Base-by-base conservation (phyloP, 2,113 vertebrate genomes). In the Ranitomeya variabilis region DNA sequence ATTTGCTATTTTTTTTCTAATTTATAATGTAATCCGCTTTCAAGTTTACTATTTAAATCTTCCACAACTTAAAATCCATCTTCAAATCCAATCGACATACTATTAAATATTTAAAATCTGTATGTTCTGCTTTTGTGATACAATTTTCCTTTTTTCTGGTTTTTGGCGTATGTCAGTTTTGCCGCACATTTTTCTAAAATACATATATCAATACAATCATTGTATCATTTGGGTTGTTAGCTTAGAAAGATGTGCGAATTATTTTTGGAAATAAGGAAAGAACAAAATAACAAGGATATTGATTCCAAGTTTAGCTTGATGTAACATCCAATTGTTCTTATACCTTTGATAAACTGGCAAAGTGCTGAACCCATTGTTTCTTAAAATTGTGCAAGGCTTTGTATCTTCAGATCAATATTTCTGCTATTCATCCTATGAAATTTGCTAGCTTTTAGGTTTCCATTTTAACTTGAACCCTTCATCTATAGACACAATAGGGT, bases 301-400 rank as follows among this genome's bases (percentile, higher is more conserved):
- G 91, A 92, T 90, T 92, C 62, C 13, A 88, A 86, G 45, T 45
- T 76, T 60, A 89, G 16, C 81, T 11, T 89, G 7, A 6, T 86
- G 87, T 19, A 89, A 79, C 90, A 14, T 2, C 86, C 37, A 89
- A 88, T 11, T 85, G 14, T 31, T 78, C 6, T 78, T 84, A 83
- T 67, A 45, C 64, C 83, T 19, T 51, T 59, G 67, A 91, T 85
- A 73, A 89, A 14, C 54, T 78, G 76, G 80, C 8, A 79, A 74
- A 86, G 3, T 69, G 8, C 16, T 60, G 1, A 19, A 89, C 7
- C 9, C 1, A 31, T 67, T 87, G 45, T 80, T 83, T 87, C 19
- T 74, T 23, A 55, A 55, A 91, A 89, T 79, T 62, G 87, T 77
- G 79, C 60, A 77, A 69, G n/a, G 37, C 60, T 78, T 89, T 84